phyloP scores from a whole-genome alignment of 2,797 vertebrate genomes.

The Halcyon badia region DNA sequence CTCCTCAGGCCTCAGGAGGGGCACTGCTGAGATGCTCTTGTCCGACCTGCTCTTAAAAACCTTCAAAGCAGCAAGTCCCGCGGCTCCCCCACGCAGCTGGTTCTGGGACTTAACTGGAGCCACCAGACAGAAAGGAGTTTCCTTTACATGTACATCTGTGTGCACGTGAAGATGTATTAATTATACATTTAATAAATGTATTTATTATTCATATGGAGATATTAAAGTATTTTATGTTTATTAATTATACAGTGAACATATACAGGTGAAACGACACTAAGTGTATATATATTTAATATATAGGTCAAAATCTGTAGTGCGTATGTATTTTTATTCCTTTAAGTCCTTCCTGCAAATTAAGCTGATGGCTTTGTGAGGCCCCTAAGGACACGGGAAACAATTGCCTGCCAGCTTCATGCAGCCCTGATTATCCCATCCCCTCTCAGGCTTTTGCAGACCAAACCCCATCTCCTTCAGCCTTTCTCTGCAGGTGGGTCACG shows the following conservation, averaged over 20 bases:
- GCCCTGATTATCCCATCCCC: neutral
- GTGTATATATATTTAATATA: neutral
- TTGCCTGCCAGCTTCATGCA: conserved; percentile 1
- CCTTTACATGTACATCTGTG: neutral
- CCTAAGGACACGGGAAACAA: neutral
- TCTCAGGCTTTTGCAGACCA: neutral
- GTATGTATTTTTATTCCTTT: neutral
- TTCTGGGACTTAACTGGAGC: neutral
- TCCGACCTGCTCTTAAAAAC: neutral
- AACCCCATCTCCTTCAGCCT: neutral
- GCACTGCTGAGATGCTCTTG: neutral
- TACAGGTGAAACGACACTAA: neutral
- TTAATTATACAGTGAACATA: conserved; percentile 6
- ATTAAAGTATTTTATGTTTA: conserved; percentile 28
- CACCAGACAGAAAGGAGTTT: neutral
- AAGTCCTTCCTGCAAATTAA: conserved; percentile 21
- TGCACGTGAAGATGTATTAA: neutral
- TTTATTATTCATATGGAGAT: conserved; percentile 18
- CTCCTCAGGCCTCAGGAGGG: neutral
- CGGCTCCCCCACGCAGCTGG: neutral
- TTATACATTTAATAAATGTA: conserved; percentile 28
- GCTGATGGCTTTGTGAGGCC: conserved; percentile 7
- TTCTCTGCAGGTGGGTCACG: neutral
- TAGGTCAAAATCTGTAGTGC: neutral
- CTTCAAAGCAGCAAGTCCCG: neutral